Evolutionary conservation across 1,140 invertebrate species (phyloP).

Genomic region (Ctenoplectra terminalis): DNA sequence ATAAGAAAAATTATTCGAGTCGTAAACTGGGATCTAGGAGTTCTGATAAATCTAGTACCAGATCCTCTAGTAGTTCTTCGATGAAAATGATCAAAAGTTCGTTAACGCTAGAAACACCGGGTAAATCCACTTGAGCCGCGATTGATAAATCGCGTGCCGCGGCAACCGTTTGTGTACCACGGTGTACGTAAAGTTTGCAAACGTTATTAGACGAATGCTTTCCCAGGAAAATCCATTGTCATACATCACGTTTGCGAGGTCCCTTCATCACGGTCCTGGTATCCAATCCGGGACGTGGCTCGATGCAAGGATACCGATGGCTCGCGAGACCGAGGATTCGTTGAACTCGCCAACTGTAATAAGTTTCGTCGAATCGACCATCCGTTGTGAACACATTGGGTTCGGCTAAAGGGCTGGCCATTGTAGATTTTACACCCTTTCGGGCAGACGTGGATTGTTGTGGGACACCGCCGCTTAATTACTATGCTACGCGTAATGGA

Average conservation of each 20-base stretch:
- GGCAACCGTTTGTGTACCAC: neutral
- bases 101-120: neutral
- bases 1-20: neutral
- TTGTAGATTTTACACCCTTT: conserved; percentile 61
- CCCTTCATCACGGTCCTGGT: conserved; percentile 32
- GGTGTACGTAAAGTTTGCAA: conserved; percentile 22
- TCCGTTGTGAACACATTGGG: conserved; percentile 57
- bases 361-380: conserved; percentile 61
- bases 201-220: conserved; percentile 52
- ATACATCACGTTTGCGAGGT: conserved; percentile 15
- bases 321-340: conserved; percentile 3
- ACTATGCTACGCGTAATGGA: conserved; percentile 58
- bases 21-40: neutral
- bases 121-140: neutral
- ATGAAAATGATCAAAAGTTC: neutral
- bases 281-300: neutral
- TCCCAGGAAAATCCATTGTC: conserved; percentile 28
- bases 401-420: conserved; percentile 6
- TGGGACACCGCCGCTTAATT: conserved; percentile 67
- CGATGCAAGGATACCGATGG: neutral
- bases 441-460: conserved; percentile 63
- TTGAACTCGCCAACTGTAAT: conserved; percentile 52
- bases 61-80: no score
- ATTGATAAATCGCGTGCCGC: conserved; percentile 29
- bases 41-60: no score